phyloP scores from a whole-genome alignment of 2,797 vertebrate species.

The Luscinia megarhynchos region DNA sequence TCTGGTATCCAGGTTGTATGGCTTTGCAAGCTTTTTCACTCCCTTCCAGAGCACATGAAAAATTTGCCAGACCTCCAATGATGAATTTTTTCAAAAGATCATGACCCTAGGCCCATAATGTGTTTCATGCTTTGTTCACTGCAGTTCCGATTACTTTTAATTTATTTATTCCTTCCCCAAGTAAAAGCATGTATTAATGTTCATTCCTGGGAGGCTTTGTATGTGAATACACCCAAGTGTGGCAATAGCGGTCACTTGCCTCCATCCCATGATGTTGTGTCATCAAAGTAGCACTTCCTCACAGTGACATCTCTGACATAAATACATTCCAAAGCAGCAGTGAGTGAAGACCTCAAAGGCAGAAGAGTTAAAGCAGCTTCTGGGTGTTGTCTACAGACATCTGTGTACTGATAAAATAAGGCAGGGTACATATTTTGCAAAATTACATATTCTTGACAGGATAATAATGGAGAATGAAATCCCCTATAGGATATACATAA shows the following conservation, averaged over 20 bases:
- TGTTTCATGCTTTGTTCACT: background rate
- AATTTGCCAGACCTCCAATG: background rate
- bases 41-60: background rate
- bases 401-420: background rate
- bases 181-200: background rate
- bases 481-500: background rate
- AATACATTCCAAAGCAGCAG: background rate
- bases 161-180: background rate
- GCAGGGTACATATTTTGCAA: background rate
- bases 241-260: background rate
- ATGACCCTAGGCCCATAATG: background rate
- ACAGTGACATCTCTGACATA: background rate
- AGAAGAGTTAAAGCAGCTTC: background rate
- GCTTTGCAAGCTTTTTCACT: background rate
- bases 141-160: background rate
- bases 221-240: background rate
- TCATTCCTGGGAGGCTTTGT: background rate
- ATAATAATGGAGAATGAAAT: background rate
- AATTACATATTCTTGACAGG: background rate
- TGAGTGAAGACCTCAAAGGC: background rate
- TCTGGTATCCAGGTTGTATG: background rate
- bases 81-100: background rate
- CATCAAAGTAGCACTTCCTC: background rate
- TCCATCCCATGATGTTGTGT: background rate
- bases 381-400: background rate